Evolutionary conservation across 2,113 vertebrate species (phyloP), one percentile per base, ranked within the genome.

Genomic region (Silurus glanis): DNA sequence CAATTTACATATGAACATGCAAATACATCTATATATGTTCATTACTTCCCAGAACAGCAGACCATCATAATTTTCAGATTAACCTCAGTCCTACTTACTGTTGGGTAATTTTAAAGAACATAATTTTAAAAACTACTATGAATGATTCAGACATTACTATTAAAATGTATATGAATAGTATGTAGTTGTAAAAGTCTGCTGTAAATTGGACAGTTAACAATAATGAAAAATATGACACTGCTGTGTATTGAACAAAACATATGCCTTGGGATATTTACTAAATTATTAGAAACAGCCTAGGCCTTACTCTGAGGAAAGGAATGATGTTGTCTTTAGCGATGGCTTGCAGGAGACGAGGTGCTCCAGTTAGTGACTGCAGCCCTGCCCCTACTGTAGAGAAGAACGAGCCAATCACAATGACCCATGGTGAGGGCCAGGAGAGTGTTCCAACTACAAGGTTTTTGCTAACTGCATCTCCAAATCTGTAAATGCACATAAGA

Each of bases 271-370:
- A 37, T 64, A 25, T 66, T 19, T 37, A 45, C 47, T 49, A 74
- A 21, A 25, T 49, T 8, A 19, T 76, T 23, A 16, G n/a, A 23
- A 37, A 53, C 0, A 28, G 5, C 17, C 5, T 2, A 62, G 21
- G 0, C 76, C 8, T 58, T 85, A 99, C 98, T 96, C 97, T 94
- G 59, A 99, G 94, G 90, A 99, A 99, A 19, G 98, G 98, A 79
- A 99, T 97, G 83, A 99, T 99, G 93, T 98, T 99, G 93, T 99
- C 98, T 91, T 99, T 99, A 62, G 98, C 97, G 1, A 99, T 99
- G 0, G 98, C 98, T 89, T 99, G 98, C 25, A 99, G 93, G 56
- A 99, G 96, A 1, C 98, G 94, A 0, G 98, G 98, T 0, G 98
- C 98, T 64, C 98, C 98, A 0, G 98, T 99, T 62, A 99, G 95